phyloP scores from a whole-genome alignment of 2,888 invertebrate genomes.

The Acrocera orbiculus region DNA sequence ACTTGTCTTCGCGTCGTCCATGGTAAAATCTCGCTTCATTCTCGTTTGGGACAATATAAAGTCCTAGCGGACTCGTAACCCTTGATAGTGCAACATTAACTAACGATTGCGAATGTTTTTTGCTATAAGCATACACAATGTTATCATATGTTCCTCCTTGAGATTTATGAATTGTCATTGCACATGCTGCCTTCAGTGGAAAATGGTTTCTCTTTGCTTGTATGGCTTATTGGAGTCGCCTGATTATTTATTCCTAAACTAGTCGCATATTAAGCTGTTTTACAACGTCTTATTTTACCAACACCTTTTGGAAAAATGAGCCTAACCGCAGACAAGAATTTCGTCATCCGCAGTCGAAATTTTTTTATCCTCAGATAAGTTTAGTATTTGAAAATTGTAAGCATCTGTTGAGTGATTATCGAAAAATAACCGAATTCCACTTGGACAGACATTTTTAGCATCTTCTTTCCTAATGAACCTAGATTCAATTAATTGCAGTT shows the following conservation, averaged over 20 bases:
- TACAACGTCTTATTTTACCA: background rate
- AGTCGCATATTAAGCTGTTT: background rate
- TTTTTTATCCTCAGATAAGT: background rate
- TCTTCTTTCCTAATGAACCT: background rate
- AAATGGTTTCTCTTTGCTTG: constrained; percentile 11
- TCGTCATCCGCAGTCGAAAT: background rate
- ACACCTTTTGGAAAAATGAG: background rate
- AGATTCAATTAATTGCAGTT: background rate
- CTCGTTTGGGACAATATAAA: constrained; percentile 10
- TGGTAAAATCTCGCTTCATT: constrained; percentile 9
- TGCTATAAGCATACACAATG: constrained; percentile 3
- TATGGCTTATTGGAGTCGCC: constrained; percentile 1
- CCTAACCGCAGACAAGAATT: background rate
- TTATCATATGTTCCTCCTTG: constrained; percentile 13
- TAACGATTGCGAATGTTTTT: constrained; percentile 9
- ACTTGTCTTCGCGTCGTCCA: no score
- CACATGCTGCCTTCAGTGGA: constrained; percentile 11
- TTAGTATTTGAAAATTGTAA: background rate
- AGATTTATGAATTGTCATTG: constrained; percentile 15
- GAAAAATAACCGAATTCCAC: background rate
- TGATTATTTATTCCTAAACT: background rate
- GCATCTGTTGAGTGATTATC: background rate
- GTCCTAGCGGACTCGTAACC: constrained; percentile 13
- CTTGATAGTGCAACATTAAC: constrained; percentile 17
- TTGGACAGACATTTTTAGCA: background rate